phyloP scores from a whole-genome alignment of 2,888 invertebrate genomes.

The Mesodorylaimus sp. region DNA sequence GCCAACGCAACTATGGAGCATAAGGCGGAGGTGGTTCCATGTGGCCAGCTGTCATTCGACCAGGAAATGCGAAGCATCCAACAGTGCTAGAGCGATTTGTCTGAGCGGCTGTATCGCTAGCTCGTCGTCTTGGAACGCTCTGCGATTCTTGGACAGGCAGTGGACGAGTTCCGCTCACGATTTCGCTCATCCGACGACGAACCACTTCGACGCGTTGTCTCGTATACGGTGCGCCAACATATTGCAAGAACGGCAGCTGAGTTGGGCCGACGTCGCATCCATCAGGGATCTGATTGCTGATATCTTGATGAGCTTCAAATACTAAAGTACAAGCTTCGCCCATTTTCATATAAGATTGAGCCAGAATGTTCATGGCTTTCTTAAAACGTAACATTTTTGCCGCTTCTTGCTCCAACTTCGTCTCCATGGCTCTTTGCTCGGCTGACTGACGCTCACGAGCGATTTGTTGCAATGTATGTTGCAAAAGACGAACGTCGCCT shows the following conservation, averaged over 20 bases:
- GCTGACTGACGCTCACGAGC: background rate
- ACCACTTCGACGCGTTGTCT: constrained; percentile 1
- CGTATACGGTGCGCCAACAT: background rate
- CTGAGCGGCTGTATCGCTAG: too few relatives aligned
- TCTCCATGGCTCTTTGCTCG: background rate
- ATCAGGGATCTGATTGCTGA: background rate
- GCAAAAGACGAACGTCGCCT: background rate
- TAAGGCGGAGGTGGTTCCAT: too few relatives aligned
- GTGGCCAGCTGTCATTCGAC: too few relatives aligned
- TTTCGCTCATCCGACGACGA: background rate
- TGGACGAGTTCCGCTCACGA: background rate
- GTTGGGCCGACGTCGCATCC: background rate
- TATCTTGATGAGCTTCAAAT: background rate
- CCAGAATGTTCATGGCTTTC: background rate
- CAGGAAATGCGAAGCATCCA: too few relatives aligned
- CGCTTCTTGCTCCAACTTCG: background rate
- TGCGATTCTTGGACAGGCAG: too few relatives aligned
- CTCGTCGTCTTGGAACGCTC: too few relatives aligned
- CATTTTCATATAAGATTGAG: background rate
- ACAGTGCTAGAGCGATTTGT: too few relatives aligned
- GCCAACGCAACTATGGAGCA: too few relatives aligned
- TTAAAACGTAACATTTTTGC: constrained; percentile 1
- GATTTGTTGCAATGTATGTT: background rate
- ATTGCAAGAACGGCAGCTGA: background rate
- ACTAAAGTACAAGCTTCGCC: background rate